Percentiles rank a stretch among this genome's conserved stretches.
phyloP scores from a whole-genome alignment of 2,797 vertebrate genomes.

The Xenops minutus region DNA sequence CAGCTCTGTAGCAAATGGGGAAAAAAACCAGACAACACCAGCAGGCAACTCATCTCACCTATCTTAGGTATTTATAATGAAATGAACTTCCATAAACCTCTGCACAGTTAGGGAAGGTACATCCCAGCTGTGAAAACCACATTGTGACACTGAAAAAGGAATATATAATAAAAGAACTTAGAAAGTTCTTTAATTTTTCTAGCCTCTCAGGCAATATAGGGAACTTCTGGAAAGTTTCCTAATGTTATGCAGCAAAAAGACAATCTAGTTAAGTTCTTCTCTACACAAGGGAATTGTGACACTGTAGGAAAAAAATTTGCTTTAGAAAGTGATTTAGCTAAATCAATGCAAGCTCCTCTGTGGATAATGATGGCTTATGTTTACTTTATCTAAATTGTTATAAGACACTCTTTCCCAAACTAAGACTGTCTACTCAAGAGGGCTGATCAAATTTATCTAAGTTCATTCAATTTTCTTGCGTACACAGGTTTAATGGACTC shows the following conservation, averaged over 20 bases:
- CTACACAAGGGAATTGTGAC: neutral
- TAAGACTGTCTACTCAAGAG: neutral
- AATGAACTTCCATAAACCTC: neutral
- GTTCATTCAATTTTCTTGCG: neutral
- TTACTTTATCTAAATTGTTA: constrained; percentile 34
- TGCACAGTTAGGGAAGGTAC: neutral
- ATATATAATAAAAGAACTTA: neutral
- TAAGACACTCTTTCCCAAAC: neutral
- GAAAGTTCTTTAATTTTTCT: neutral
- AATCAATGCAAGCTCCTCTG: neutral
- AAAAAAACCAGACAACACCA: neutral
- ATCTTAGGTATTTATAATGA: neutral
- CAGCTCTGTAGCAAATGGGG: neutral
- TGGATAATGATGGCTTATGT: neutral
- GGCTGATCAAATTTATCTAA: constrained; percentile 25
- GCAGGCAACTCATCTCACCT: neutral
- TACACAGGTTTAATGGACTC: constrained; percentile 7
- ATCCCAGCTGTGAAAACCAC: neutral
- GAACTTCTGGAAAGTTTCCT: neutral
- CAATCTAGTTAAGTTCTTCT: neutral
- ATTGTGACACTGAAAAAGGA: neutral
- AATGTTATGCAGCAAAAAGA: neutral
- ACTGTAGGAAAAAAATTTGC: neutral
- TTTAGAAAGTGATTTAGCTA: neutral
- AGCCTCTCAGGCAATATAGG: neutral